Conservation (phyloP, 2,888 invertebrate genomes). For the Halictus ligatus region DNA sequence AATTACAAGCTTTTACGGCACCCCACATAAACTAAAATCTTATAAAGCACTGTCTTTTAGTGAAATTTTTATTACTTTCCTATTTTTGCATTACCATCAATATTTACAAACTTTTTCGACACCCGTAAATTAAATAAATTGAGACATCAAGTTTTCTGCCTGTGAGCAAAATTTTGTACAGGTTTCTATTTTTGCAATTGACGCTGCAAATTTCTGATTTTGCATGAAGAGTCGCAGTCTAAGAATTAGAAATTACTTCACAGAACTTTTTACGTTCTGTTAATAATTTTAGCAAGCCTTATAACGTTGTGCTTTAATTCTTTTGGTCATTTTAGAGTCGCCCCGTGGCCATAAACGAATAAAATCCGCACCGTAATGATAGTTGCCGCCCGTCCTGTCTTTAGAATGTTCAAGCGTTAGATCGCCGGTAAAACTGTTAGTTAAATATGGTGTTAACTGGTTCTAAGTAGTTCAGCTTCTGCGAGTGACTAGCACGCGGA, state of each 20-base stretch:
- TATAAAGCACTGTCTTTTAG: too few species aligned
- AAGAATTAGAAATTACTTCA: background rate
- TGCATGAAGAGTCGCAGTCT: too few species aligned
- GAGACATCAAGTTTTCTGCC: too few species aligned
- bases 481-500: slow-evolving; percentile 6
- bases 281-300: background rate
- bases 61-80: too few species aligned
- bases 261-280: background rate
- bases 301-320: background rate
- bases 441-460: slow-evolving; percentile 7
- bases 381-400: background rate
- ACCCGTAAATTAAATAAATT: too few species aligned
- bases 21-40: too few species aligned
- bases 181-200: too few species aligned
- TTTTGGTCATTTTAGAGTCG: background rate
- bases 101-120: too few species aligned
- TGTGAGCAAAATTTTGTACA: too few species aligned
- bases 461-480: slow-evolving; percentile 8
- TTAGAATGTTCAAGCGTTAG: background rate
- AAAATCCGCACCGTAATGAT: background rate
- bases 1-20: too few species aligned
- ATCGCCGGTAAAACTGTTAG: background rate
- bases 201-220: too few species aligned
- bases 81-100: too few species aligned
- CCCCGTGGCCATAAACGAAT: background rate